A percentile compares a stretch with the other conserved stretches of the same genome.
These are phyloP conservation scores for Morus bassanus DNA, from an alignment of 2,797 vertebrate genomes.

Conservation along the genomic window DNA sequence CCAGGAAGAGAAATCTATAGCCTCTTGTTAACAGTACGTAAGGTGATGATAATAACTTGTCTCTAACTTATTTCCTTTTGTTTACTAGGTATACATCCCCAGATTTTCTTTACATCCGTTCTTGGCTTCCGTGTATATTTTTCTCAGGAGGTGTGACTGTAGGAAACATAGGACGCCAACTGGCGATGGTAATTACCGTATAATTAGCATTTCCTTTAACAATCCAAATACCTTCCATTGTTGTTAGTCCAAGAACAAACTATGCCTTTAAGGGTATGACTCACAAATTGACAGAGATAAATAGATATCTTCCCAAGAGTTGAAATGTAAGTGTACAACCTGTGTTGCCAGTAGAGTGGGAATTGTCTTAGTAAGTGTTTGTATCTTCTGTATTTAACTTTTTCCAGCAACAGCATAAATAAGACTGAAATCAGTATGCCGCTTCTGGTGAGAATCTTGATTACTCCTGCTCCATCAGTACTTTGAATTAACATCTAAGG, in stretches of 20 bases:
- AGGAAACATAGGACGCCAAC: slow-evolving; percentile 96
- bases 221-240: background rate
- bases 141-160: slow-evolving; percentile 98
- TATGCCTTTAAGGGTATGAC: slow-evolving; percentile 50
- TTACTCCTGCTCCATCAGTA: background rate
- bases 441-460: background rate
- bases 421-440: background rate
- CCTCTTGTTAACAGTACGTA: background rate
- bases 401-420: background rate
- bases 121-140: slow-evolving; percentile 98
- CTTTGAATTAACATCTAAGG: background rate
- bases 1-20: background rate
- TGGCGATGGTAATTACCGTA: slow-evolving; percentile 89
- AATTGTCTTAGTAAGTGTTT: background rate
- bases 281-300: background rate
- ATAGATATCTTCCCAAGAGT: background rate
- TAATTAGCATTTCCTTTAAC: slow-evolving; percentile 36
- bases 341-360: background rate
- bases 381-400: background rate
- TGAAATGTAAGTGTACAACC: background rate
- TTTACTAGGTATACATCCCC: slow-evolving; percentile 90
- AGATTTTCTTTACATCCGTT: slow-evolving; percentile 95
- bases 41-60: background rate
- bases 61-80: background rate
- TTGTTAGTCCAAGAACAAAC: slow-evolving; percentile 22